Evolutionary conservation across 2,113 vertebrate genomes (phyloP).

Genomic region (Crocuta crocuta): DNA sequence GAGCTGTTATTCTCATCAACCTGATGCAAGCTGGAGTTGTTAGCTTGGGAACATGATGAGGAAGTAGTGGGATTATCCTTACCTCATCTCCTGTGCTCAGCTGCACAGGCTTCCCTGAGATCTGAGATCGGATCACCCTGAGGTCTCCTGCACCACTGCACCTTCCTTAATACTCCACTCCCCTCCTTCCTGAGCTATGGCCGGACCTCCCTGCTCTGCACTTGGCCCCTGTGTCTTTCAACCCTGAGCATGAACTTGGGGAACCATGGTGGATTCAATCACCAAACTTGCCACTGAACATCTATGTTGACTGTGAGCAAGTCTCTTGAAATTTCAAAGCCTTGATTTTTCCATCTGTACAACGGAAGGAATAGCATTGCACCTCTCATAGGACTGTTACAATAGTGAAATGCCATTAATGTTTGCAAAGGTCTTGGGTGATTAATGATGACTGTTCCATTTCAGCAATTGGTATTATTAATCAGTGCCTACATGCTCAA

Average conservation of each 20-base stretch:
- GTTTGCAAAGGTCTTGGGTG: background rate
- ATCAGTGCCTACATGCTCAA: background rate
- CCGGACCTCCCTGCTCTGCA: background rate
- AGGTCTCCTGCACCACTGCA: background rate
- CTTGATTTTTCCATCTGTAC: background rate
- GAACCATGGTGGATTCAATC: background rate
- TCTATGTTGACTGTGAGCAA: background rate
- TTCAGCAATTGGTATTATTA: slow-evolving; percentile 6
- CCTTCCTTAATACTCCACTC: background rate
- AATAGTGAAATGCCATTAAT: background rate
- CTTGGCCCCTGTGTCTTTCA: background rate
- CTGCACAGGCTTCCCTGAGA: background rate
- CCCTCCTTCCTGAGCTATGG: background rate
- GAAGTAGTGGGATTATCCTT: background rate
- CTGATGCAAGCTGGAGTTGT: background rate
- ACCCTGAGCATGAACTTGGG: background rate
- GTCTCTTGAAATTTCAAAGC: background rate
- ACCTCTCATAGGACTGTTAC: background rate
- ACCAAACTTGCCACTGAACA: background rate
- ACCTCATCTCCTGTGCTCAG: accelerated
- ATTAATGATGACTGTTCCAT: background rate
- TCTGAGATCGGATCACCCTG: background rate
- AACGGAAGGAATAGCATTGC: background rate
- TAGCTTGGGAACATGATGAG: background rate
- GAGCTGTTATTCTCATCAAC: background rate